Evolutionary conservation across 2,113 vertebrate genomes (phyloP), one percentile per base, ranked within the genome.

Genomic region (Corythoichthys haematopterus): DNA sequence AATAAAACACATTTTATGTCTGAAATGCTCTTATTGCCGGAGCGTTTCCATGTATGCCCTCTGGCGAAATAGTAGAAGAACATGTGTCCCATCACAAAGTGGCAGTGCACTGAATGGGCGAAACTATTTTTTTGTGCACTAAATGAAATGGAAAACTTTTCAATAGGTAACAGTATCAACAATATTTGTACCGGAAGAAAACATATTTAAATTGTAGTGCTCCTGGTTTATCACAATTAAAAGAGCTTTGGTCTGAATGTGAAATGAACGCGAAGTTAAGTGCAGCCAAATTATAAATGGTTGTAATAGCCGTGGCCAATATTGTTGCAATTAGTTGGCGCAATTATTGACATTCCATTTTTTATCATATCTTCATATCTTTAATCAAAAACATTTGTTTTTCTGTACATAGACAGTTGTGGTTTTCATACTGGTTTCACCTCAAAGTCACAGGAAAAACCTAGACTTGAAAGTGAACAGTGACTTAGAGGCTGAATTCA

Each of bases 21-120:
- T 76, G 69, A 83, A 89, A 90, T 88, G 84, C 81, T 77, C 77
- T 89, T 89, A 89, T 87, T 78, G 84, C 71, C 74, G 63, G 69
- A 63, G 65, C 68, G 68, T 74, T 78, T 69, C 35, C 79, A 64
- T 85, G 82, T 85, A 76, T 74, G 76, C 81, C 88, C 84, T 75
- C 69, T 78, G 84, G 86, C 81, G 50, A 78, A 62, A 70, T 66
- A 80, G 75, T 66, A 68, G 38, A 74, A 56, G 48, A 86, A 83
- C 86, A 82, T 79, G 75, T 80, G 80, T 88, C 67, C 79, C 68
- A 77, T 75, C 76, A 72, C 62, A 69, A 61, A 59, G 33, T 33
- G 55, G 67, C 64, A 75, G 38, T 6, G 53, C 55, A 59, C 9
- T 3, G 45, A 46, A 6, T 37, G 69, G 64, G 65, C 37, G 63